Evolutionary conservation across 2,113 vertebrate species (phyloP), one percentile per base, ranked within the genome.

Genomic region (Phyllopteryx taeniolatus): DNA sequence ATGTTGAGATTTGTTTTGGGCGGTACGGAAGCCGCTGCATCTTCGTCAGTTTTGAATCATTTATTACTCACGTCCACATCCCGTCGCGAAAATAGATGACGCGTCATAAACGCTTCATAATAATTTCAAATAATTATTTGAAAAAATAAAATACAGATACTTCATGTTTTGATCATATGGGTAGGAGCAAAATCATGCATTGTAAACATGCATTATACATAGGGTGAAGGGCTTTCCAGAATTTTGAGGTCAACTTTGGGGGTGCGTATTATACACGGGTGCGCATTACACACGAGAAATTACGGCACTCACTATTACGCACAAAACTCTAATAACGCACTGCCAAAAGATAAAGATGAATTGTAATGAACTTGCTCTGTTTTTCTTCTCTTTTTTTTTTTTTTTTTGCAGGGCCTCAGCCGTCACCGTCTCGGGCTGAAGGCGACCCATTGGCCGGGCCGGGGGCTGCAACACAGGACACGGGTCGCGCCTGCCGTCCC

Each of bases 391-490:
- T 35, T 78, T 70, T 72, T 54, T 70, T 67, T 77, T 54, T 79
- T 67, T 85, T 77, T 85, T 33, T 77, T 85, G 85, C 86, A 82
- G 85, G 75, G 68, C 46, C 67, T 81, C 80, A 69, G 75, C 82
- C 78, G 80, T 61, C 70, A 71, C 42, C 19, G 12, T 35, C 60
- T 73, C 1, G 72, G 54, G 78, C 70, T 85, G 87, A 91, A 91
- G 91, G 89, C 88, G 90, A 90, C 80, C 83, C 46, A 44, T 75
- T 82, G 91, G 89, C 87, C 78, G 87, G 85, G 90, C 92, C 91
- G 81, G 73, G 67, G 92, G 93, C 93, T 94, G 93, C 92, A 94
- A 93, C 93, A 94, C 93, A 92, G 93, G 93, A 92, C 92, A 93
- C 92, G 93, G 91, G 93, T 93, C 88, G 88, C 87, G 85, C 78